Conservation (phyloP, 2,113 vertebrate species). For the Asarcornis scutulata region DNA sequence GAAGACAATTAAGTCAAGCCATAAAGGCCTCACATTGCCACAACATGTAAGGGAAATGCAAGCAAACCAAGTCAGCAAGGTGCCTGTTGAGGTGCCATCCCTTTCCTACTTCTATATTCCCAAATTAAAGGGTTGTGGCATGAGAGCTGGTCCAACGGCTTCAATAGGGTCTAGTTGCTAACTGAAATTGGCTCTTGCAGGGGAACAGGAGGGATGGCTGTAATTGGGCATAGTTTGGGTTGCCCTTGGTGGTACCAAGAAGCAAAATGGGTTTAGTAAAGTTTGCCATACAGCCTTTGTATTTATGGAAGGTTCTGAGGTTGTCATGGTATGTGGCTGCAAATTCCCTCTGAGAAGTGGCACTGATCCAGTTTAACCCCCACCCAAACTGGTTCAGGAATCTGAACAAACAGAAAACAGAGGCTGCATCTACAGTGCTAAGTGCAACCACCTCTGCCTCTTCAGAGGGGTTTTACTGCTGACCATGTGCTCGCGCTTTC, state of each 20-base stretch:
- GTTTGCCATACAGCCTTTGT: not conserved
- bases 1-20: not conserved
- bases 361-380: not conserved
- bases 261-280: not conserved
- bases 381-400: not conserved
- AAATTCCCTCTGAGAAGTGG: not conserved
- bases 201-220: not conserved
- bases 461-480: not conserved
- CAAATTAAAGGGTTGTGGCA: not conserved
- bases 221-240: too few species aligned
- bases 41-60: not conserved
- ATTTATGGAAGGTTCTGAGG: not conserved
- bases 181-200: not conserved
- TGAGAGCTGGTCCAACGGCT: not conserved
- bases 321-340: not conserved
- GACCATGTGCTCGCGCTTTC: not conserved
- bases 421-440: not conserved
- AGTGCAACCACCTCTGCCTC: not conserved
- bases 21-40: not conserved
- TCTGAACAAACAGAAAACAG: not conserved
- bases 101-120: not conserved
- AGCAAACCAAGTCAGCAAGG: not conserved
- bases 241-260: too few species aligned
- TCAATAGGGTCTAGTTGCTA: not conserved
- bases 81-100: not conserved